Base-by-base conservation (phyloP, 1,140 invertebrate genomes). In the Holcopasites calliopsidis region DNA sequence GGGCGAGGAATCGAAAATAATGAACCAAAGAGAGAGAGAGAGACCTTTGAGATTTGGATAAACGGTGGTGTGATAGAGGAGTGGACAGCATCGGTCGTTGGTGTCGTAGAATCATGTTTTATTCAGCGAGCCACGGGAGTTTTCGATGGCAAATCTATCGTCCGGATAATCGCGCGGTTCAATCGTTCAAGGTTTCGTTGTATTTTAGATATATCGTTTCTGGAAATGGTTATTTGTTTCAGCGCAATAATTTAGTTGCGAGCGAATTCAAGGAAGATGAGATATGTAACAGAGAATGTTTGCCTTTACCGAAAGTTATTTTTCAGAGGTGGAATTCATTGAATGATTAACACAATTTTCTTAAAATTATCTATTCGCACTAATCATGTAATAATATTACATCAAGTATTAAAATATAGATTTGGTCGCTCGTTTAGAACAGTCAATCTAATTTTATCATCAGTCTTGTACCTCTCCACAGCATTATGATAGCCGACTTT, bases 391-490 rank as follows among this genome's bases (percentile, higher is more conserved):
- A 44, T 44, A 44, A 8, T 44, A 1, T 65, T 26, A 16, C 3
- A 65, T 50, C 10, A 16, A 65, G 16, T 50, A n/a, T n/a, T n/a
- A n/a, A n/a, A n/a, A n/a, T n/a, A n/a, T n/a, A n/a, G n/a, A n/a
- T n/a, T n/a, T n/a, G n/a, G n/a, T n/a, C n/a, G n/a, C n/a, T n/a
- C n/a, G n/a, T n/a, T n/a, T n/a, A n/a, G n/a, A n/a, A n/a, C n/a
- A n/a, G n/a, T n/a, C n/a, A n/a, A n/a, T n/a, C n/a, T n/a, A n/a
- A n/a, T n/a, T n/a, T n/a, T n/a, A n/a, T n/a, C n/a, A n/a, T 65
- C 47, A 65, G 62, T 38, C 62, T 65, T 65, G n/a, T 65, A 16
- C 35, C 62, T 65, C 62, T 50, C 61, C 61, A 2, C 3, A 35
- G 8, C 3, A 7, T 64, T 16, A 2, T 44, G 8, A 44, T 16